Evolutionary conservation across 1,140 invertebrate species (phyloP).

Genomic region (Tetraneura akinire): DNA sequence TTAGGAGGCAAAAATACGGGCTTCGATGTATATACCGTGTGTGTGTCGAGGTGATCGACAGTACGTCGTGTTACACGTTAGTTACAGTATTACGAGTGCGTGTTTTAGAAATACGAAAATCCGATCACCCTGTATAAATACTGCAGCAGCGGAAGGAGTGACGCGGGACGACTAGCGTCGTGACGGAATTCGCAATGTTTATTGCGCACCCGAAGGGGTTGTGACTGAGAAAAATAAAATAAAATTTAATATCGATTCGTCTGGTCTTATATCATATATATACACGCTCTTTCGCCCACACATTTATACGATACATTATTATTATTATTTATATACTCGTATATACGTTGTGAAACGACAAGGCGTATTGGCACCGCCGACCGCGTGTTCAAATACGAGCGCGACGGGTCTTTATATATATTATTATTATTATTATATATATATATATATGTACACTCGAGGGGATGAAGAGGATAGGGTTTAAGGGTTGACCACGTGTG

Average conservation of each 20-base stretch:
- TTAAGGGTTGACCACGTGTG: not conserved
- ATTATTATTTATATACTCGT: too few species aligned
- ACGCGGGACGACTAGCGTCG: slow-evolving; percentile 22
- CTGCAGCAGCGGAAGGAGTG: not conserved
- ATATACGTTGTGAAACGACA: not conserved
- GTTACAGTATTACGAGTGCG: too few species aligned
- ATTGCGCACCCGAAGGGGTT: slow-evolving; percentile 20
- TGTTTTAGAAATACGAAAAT: too few species aligned
- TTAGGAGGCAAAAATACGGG: too few species aligned
- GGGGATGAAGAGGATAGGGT: not conserved
- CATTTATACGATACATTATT: not conserved
- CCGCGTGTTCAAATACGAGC: too few species aligned
- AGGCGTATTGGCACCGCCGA: not conserved
- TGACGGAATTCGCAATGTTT: slow-evolving; percentile 47
- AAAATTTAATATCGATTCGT: slow-evolving; percentile 48
- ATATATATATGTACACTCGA: too few species aligned
- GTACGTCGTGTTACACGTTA: too few species aligned
- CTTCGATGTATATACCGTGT: too few species aligned
- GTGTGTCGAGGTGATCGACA: not conserved
- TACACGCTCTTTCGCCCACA: not conserved
- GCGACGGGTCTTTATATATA: too few species aligned
- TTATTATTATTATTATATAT: too few species aligned
- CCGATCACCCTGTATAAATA: too few species aligned
- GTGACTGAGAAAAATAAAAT: too few species aligned
- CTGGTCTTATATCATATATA: not conserved